phyloP scores from a whole-genome alignment of 1,140 invertebrate genomes.

The Chrysomallon squamiferum region DNA sequence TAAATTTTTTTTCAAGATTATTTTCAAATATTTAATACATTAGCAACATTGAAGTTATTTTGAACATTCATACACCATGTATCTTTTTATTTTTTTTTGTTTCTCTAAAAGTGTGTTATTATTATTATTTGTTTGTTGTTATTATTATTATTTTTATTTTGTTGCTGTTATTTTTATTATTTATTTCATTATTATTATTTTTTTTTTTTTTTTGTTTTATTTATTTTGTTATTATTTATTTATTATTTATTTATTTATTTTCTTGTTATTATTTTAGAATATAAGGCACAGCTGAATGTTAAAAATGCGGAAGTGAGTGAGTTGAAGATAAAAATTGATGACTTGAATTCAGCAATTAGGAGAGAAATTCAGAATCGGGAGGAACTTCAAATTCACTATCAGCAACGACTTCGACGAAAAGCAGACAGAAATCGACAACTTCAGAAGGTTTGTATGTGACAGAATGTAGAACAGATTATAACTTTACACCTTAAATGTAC shows the following conservation, averaged over 20 bases:
- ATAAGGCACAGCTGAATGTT: slow-evolving; percentile 43
- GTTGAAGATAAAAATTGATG: slow-evolving; percentile 57
- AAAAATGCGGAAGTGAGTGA: slow-evolving; percentile 60
- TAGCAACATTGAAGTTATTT: too few species aligned
- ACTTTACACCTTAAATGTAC: too few species aligned
- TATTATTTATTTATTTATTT: background rate
- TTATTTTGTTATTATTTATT: background rate
- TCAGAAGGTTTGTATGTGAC: slow-evolving; percentile 41
- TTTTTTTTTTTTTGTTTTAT: background rate
- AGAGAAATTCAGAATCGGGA: slow-evolving; percentile 47
- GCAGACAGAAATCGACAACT: slow-evolving; percentile 58
- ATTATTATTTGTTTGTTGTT: too few species aligned
- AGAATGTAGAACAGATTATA: background rate
- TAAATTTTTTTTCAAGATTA: too few species aligned
- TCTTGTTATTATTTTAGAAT: slow-evolving; percentile 29
- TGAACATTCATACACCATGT: too few species aligned
- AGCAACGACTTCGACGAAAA: slow-evolving; percentile 59
- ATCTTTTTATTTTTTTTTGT: too few species aligned
- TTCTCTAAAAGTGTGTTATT: too few species aligned
- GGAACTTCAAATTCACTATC: slow-evolving; percentile 59
- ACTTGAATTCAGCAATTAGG: slow-evolving; percentile 39
- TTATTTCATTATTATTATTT: too few species aligned
- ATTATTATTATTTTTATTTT: too few species aligned
- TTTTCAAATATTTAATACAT: too few species aligned
- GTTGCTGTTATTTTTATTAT: too few species aligned